Base-by-base conservation (phyloP, 2,797 vertebrate genomes). In the Tympanoctomys barrerae region DNA sequence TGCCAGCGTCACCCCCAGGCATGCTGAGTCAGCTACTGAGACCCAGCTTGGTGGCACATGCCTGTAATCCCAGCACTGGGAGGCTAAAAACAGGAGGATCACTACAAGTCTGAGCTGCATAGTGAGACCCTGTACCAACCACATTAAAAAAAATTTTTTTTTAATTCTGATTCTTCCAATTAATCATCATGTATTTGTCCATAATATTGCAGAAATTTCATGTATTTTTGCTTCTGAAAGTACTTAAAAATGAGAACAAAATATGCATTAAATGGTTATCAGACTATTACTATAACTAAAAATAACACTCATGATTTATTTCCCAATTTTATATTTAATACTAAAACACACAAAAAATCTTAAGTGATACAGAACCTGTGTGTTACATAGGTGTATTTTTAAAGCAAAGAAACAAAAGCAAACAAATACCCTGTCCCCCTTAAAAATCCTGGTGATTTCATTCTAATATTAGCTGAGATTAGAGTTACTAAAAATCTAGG, bases 191-290 rank as follows among this genome's bases (percentile, higher is more conserved):
- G 10, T 91, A 75, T 68, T 71, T 90, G 68, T 84, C 61, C 22
- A 83, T 28, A 89, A 89, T 84, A 66, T 10, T 87, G 3, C 36
- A 93, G 1, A 62, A 7, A 88, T 54, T 80, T 89, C 9, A 86
- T 71, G 57, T 52, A 93, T 31, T 77, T 89, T 90, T 89, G 59
- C 88, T 95, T 83, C 54, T 84, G 6, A 95, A 77, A 49, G 39
- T 77, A 46, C 91, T 78, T 90, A 96, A 97, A 95, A 94, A 93
- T 70, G 22, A 94, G 61, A 91, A 90, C 10, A 33, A 96, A 96
- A 96, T 70, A 91, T 11, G 79, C 3, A 89, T 78, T 73, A 95
- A 94, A 46, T 71, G 19, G 14, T 61, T 84, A 85, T 87, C 64
- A 96, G 81, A 70, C 57, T 64, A 95, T 36, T 87, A 97, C 84